Evolutionary conservation across 2,113 vertebrate species (phyloP), one percentile per base, ranked within the genome.

Genomic region (Paradisaea rubra): DNA sequence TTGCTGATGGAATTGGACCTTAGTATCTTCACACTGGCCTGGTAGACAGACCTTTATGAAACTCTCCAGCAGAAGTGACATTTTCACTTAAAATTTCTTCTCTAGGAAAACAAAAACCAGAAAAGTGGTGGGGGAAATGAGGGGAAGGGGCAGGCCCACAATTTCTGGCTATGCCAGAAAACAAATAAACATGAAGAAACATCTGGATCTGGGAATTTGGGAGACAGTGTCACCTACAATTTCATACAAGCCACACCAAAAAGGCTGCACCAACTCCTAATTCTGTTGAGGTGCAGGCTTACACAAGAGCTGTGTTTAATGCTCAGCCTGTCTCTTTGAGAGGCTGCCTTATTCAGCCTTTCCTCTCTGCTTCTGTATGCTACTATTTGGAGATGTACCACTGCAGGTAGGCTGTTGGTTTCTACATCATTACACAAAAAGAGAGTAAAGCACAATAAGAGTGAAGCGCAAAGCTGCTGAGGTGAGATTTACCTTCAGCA

Each of bases 121-220:
- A 52, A 31, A 64, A 25, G 0, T 1, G 5, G 5, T 2, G 4
- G 3, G 3, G 5, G 1, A 5, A 6, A 47, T 2, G 4, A 15
- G 4, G 8, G 5, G 27, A 35, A 33, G 13, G 6, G 33, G 4
- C 19, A 41, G 13, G 7, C 17, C 10, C 6, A 68, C 35, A 60
- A 54, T 35, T 81, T 65, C 66, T 64, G 4, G 15, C 27, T 88
- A 39, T 56, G 56, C 9, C 18, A 84, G 37, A 54, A 74, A 71
- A 54, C 21, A 15, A 93, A 61, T 45, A 54, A 83, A 52, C 19
- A 25, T 15, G 6, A 73, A 70, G n/a, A 84, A 91, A 76, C 21
- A 72, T 10, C 12, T 69, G 27, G 15, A 82, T 76, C 41, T 60
- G 7, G 7, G 9, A 64, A 81, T 52, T 45, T 11, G 54, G 31